These are phyloP conservation scores for Elysia crispata DNA, from an alignment of 2,888 invertebrate species.

Conservation along the genomic window DNA sequence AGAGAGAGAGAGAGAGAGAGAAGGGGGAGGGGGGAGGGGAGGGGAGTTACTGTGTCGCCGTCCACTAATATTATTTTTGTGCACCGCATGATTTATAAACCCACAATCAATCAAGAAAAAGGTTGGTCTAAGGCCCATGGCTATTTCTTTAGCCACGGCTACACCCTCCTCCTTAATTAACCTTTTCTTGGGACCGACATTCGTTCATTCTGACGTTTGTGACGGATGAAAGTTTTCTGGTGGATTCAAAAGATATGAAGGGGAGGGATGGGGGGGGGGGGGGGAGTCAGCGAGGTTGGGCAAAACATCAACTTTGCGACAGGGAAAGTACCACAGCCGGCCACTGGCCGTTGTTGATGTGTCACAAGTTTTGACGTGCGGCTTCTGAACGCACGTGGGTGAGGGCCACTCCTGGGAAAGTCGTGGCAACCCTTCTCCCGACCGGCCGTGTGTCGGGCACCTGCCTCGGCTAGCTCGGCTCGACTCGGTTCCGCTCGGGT, in stretches of 20 bases:
- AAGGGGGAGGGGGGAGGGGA: too few relatives aligned
- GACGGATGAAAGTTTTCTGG: constrained; percentile 30
- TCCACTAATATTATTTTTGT: too few relatives aligned
- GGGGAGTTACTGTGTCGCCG: too few relatives aligned
- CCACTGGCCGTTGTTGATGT: constrained; percentile 20
- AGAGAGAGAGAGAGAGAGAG: too few relatives aligned
- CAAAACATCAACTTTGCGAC: too few relatives aligned
- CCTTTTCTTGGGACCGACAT: constrained; percentile 18
- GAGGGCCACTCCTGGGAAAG: background rate
- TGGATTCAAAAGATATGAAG: constrained; percentile 27
- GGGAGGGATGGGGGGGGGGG: background rate
- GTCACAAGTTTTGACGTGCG: constrained; percentile 47
- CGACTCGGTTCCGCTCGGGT: constrained; percentile 13
- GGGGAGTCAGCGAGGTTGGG: too few relatives aligned
- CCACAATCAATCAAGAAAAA: constrained; percentile 32
- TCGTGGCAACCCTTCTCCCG: background rate
- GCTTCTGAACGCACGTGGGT: constrained; percentile 20
- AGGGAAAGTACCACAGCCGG: too few relatives aligned
- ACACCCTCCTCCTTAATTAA: constrained; percentile 38
- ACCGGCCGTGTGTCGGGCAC: constrained; percentile 37
- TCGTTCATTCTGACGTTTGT: constrained; percentile 1
- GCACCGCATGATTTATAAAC: constrained; percentile 30
- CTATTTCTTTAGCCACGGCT: too few relatives aligned
- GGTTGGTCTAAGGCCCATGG: background rate
- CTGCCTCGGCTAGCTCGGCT: constrained; percentile 33